Conservation (phyloP, 2,888 invertebrate species). For the Apoda limacodes region DNA sequence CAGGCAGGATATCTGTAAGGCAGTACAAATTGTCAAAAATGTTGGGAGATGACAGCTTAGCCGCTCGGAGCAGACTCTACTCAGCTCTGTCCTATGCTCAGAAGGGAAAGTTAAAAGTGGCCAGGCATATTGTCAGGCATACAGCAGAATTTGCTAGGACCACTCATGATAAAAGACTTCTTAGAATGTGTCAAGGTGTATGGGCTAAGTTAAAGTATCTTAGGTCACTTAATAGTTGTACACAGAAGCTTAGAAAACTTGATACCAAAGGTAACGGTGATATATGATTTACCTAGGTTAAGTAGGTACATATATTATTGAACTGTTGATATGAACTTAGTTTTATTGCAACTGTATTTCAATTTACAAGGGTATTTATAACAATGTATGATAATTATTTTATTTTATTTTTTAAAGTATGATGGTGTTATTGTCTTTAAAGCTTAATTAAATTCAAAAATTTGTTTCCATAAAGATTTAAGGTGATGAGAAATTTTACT, state of each 20-base stretch:
- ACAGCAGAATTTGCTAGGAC: slow-evolving; percentile 42
- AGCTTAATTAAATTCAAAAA: no score
- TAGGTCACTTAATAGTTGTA: slow-evolving; percentile 26
- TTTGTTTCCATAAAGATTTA: no score
- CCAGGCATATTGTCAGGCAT: slow-evolving; percentile 71
- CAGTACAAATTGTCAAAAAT: slow-evolving; percentile 85
- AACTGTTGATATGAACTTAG: slow-evolving; percentile 10
- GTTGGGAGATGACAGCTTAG: slow-evolving; percentile 84
- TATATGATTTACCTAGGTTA: slow-evolving; percentile 11
- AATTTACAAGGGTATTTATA: no score
- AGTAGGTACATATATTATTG: slow-evolving; percentile 20
- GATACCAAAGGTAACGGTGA: slow-evolving; percentile 13
- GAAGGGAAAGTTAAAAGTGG: slow-evolving; percentile 73
- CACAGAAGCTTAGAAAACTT: no score
- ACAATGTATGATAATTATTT: no score
- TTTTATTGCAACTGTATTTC: no score
- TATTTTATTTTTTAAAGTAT: no score
- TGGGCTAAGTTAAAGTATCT: slow-evolving; percentile 84
- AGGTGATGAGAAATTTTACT: no score
- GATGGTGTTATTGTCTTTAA: no score
- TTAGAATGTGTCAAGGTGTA: slow-evolving; percentile 88
- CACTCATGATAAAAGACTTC: slow-evolving; percentile 73
- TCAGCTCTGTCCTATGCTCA: slow-evolving; percentile 91
- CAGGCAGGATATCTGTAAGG: slow-evolving; percentile 86
- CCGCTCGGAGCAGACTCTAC: slow-evolving; percentile 87